phyloP scores from a whole-genome alignment of 2,113 vertebrate genomes.

The Zapornia atra region DNA sequence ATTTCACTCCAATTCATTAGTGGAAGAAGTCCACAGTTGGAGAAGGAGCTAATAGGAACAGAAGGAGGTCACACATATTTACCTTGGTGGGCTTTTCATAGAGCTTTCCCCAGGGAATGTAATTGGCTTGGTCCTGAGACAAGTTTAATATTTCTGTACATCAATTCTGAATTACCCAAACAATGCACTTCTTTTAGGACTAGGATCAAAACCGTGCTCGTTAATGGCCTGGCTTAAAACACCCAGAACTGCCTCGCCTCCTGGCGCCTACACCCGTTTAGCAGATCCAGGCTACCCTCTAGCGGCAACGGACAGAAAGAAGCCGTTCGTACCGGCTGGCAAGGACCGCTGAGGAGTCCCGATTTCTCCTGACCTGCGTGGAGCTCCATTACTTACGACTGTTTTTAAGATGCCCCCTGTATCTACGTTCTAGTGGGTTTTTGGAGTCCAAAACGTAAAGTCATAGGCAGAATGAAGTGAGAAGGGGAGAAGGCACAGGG shows the following conservation, averaged over 20 bases:
- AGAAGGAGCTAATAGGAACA: not conserved
- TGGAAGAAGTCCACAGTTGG: not conserved
- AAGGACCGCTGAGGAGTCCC: not conserved
- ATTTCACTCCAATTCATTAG: not conserved
- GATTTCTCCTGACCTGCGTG: not conserved
- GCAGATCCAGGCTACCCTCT: conserved; percentile 50
- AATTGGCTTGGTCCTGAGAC: conserved; percentile 11
- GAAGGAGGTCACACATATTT: not conserved
- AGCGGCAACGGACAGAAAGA: not conserved
- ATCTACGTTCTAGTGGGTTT: not conserved
- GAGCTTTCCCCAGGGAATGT: not conserved
- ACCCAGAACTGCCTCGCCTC: not conserved
- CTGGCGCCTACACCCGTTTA: not conserved
- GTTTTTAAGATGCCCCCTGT: not conserved
- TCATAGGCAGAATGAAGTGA: not conserved
- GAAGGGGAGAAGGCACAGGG: not conserved
- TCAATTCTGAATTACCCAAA: not conserved
- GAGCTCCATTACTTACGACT: not conserved
- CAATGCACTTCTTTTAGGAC: not conserved
- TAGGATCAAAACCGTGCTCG: not conserved
- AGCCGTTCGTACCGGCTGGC: rapidly evolving
- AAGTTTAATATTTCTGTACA: not conserved
- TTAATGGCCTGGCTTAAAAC: not conserved
- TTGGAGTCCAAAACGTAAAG: not conserved
- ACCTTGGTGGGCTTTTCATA: not conserved